A percentile compares a stretch with the other conserved stretches of the same genome.
Evolutionary conservation across 1,140 invertebrate genomes (phyloP).

Genomic region (Drosophila prosaltans): DNA sequence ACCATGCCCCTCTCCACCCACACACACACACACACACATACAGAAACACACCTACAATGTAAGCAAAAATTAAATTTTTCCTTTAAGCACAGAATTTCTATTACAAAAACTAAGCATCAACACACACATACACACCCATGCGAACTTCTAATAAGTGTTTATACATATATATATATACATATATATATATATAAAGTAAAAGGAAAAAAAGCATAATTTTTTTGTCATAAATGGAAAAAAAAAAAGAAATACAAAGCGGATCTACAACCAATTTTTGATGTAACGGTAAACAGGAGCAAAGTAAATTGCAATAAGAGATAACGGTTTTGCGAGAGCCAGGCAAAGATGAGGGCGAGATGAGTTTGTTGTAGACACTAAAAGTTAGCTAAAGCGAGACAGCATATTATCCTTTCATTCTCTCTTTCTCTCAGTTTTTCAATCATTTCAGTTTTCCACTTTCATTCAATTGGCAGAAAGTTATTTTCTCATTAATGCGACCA

Average conservation of each 20-base stretch:
- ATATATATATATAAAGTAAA: slow-evolving; percentile 33
- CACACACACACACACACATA: slow-evolving; percentile 21
- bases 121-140: slow-evolving; percentile 47
- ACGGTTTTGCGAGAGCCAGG: slow-evolving; percentile 12
- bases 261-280: slow-evolving; percentile 70
- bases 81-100: slow-evolving; percentile 37
- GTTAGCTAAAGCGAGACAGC: slow-evolving; percentile 11
- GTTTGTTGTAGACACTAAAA: slow-evolving; percentile 20
- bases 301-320: slow-evolving; percentile 29
- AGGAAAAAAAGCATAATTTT: slow-evolving; percentile 65
- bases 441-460: slow-evolving; percentile 20
- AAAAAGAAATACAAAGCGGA: slow-evolving; percentile 46
- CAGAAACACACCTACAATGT: slow-evolving; percentile 17
- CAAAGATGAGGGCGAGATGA: slow-evolving; percentile 5
- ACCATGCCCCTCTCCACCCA: slow-evolving; percentile 5
- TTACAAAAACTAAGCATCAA: slow-evolving; percentile 37
- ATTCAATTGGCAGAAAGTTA: slow-evolving; percentile 27
- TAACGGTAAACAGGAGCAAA: slow-evolving; percentile 53
- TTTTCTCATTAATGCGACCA: slow-evolving; percentile 23
- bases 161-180: slow-evolving; percentile 54
- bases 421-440: background rate
- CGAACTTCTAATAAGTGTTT: slow-evolving; percentile 78
- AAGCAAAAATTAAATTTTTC: slow-evolving; percentile 40
- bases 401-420: slow-evolving; percentile 5
- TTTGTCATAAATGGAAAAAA: slow-evolving; percentile 65